Evolutionary conservation across 1,140 invertebrate genomes (phyloP), one percentile per base, ranked within the genome.

Genomic region (Trichoplusia ni): DNA sequence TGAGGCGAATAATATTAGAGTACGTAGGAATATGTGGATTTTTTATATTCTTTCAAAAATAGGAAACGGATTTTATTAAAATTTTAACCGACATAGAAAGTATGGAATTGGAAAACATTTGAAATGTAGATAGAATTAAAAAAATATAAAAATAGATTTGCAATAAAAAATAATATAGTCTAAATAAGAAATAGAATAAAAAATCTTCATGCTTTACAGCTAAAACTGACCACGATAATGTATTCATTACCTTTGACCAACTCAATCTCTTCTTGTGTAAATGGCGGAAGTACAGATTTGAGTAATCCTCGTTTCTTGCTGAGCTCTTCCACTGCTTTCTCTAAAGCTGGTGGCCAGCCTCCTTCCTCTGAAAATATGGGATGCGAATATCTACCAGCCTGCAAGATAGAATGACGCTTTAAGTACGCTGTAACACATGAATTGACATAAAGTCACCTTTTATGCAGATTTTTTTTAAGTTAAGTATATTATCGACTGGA

Each of bases 351-450:
- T 1, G 90, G 87, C 73, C 90, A 91, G 4, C 84, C 79, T 1
- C 89, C 89, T 13, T 75, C 70, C 40, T 74, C 76, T 0, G 89
- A 91, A 67, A 86, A 93, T 27, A 94, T 91, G 0, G 93, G 90
- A 74, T 93, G 75, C 0, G 87, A 67, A 14, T 82, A 86, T 87
- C 91, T 91, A 0, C 92, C 93, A 46, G 61, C 73, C 91, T 88
- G 44, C 27, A 71, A 64, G 16, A 29, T 11, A 19, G 29, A 23
- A 11, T 35, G n/a, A n/a, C n/a, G n/a, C n/a, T n/a, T n/a, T n/a
- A n/a, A n/a, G n/a, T n/a, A n/a, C n/a, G n/a, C n/a, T n/a, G n/a
- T n/a, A n/a, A n/a, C n/a, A n/a, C n/a, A n/a, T n/a, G n/a, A n/a
- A n/a, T n/a, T n/a, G n/a, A n/a, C n/a, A n/a, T n/a, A n/a, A n/a